phyloP scores from a whole-genome alignment of 2,797 vertebrate genomes.

The Clarias laeviceps region DNA sequence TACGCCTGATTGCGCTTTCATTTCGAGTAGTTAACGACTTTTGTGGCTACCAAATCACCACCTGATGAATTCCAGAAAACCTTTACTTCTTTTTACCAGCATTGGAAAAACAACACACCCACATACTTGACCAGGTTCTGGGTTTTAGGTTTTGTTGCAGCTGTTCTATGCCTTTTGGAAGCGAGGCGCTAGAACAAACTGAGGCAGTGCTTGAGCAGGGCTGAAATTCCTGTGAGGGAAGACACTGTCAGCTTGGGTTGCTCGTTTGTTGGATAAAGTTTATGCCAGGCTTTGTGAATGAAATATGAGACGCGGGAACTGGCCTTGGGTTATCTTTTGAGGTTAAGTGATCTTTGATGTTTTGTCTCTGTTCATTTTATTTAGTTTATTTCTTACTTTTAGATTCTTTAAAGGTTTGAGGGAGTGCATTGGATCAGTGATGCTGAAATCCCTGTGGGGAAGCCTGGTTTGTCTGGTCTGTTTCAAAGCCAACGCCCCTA shows the following conservation, averaged over 20 bases:
- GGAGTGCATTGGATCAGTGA: constrained; percentile 29
- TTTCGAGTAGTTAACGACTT: neutral
- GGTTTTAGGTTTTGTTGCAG: neutral
- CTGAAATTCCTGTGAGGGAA: constrained; percentile 2
- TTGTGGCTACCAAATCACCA: neutral
- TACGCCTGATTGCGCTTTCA: neutral
- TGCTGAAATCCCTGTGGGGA: constrained; percentile 40
- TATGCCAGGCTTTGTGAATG: constrained; percentile 32
- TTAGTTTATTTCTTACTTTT: constrained; percentile 54
- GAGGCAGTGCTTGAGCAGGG: neutral
- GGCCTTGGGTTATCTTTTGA: constrained; percentile 17
- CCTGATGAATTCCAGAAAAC: neutral
- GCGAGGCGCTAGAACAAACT: neutral
- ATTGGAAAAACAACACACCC: neutral
- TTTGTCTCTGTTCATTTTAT: constrained; percentile 36
- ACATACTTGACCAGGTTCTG: neutral
- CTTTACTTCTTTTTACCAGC: too few species aligned
- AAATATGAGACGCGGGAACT: constrained; percentile 25
- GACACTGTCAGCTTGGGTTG: constrained; percentile 7
- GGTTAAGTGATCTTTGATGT: constrained; percentile 44
- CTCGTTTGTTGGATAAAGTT: constrained; percentile 14
- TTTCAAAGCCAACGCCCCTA: constrained; percentile 40
- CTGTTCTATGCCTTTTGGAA: neutral
- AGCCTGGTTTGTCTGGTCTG: constrained; percentile 13
- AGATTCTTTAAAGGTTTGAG: constrained; percentile 33